Percentiles rank a stretch among this genome's conserved stretches.
These are phyloP conservation scores for Rosalia funebris DNA, from an alignment of 2,888 invertebrate genomes.

Conservation along the genomic window DNA sequence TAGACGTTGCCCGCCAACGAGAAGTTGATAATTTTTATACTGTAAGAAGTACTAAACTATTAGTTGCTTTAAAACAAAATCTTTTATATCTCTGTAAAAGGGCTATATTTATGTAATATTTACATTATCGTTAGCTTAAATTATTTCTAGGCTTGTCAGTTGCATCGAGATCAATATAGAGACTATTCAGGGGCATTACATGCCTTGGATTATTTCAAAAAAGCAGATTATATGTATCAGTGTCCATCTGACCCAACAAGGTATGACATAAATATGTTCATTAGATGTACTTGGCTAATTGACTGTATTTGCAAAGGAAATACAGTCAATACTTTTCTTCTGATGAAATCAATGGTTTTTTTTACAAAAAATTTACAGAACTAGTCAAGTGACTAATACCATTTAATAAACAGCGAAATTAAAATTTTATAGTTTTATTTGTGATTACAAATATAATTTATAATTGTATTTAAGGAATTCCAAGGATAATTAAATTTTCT, in stretches of 20 bases:
- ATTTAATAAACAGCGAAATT: too few relatives aligned
- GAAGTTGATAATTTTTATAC: conserved; percentile 66
- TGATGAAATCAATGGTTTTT: too few relatives aligned
- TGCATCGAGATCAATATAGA: conserved; percentile 72
- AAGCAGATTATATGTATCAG: conserved; percentile 66
- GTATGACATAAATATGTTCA: conserved; percentile 40
- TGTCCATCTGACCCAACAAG: conserved; percentile 69
- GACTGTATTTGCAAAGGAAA: conserved; percentile 10
- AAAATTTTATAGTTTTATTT: too few relatives aligned
- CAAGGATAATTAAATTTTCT: too few relatives aligned
- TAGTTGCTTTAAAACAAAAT: neutral
- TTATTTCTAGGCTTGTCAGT: conserved; percentile 68
- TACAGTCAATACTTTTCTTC: too few relatives aligned
- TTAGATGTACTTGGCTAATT: neutral
- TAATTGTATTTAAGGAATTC: too few relatives aligned
- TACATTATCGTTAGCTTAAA: too few relatives aligned
- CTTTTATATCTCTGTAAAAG: neutral
- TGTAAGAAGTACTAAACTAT: conserved; percentile 48
- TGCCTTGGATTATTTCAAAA: conserved; percentile 69
- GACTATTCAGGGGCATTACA: conserved; percentile 69
- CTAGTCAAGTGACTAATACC: too few relatives aligned
- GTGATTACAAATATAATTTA: too few relatives aligned
- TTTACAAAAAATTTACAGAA: too few relatives aligned
- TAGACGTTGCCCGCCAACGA: conserved; percentile 59
- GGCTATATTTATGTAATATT: neutral